phyloP scores from a whole-genome alignment of 2,113 vertebrate genomes.

The Cinclus cinclus region DNA sequence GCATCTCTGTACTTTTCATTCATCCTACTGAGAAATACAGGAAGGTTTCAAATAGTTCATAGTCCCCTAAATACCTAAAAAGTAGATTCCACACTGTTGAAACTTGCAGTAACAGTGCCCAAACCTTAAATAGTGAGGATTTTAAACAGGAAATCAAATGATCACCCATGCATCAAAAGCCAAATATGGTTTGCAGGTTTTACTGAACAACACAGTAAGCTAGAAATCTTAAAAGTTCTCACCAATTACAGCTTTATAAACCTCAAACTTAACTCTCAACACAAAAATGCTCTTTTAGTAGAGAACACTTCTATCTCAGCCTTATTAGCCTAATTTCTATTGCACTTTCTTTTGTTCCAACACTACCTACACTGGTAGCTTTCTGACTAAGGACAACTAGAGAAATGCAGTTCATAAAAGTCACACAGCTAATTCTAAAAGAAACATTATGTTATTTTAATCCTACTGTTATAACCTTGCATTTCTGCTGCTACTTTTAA shows the following conservation, averaged over 20 bases:
- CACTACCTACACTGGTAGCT: not conserved
- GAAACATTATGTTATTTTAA: not conserved
- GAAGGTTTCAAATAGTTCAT: not conserved
- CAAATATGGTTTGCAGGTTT: not conserved
- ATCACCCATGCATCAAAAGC: accelerated
- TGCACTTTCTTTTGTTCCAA: not conserved
- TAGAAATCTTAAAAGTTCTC: not conserved
- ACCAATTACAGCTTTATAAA: not conserved
- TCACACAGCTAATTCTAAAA: not conserved
- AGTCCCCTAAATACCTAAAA: not conserved
- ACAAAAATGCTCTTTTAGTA: not conserved
- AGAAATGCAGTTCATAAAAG: not conserved
- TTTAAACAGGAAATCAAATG: not conserved
- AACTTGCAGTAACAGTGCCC: not conserved
- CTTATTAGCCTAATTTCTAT: not conserved
- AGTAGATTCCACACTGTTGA: not conserved
- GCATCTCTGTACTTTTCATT: not conserved
- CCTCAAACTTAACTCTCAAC: not conserved
- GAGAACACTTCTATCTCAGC: not conserved
- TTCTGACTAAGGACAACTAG: not conserved
- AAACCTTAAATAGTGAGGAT: not conserved
- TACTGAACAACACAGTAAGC: not conserved
- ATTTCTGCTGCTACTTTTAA: not conserved
- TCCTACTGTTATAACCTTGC: not conserved
- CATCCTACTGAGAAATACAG: not conserved